Evolutionary conservation across 2,113 vertebrate species (phyloP), one percentile per base, ranked within the genome.

Genomic region (Pipa parva): DNA sequence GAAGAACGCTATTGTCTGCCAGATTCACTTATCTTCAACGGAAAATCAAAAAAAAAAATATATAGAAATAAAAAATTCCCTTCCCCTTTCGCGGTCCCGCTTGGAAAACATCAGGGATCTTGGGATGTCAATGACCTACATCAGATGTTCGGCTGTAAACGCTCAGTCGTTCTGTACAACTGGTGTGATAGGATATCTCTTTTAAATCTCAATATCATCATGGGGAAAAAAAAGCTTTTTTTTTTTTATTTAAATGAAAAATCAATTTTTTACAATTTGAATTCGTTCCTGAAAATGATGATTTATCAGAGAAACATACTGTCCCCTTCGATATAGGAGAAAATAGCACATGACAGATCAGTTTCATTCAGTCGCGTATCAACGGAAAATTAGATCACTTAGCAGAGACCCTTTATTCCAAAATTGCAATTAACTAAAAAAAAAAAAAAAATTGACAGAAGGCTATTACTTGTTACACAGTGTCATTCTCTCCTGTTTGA

Each of bases 101-200:
- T 79, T 37, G 54, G 75, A 71, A 76, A 77, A 72, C 74, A 71
- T 76, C 22, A 58, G 56, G 67, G 62, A 11, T n/a, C 36, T 10
- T 58, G 78, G 67, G 20, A 27, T 28, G 65, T 12, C n/a, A 66
- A 66, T 63, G 71, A 77, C 71, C 64, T 71, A 63, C 3, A 3
- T 71, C n/a, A 46, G 17, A 12, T 27, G 22, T 31, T 57, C 73
- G 72, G 57, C 63, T 72, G 61, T 36, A 36, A 36, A 36, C 15
- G 33, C 15, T 36, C 33, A 36, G 33, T 36, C 15, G 33, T 36
- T 36, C 6, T 36, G 10, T 7, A 9, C 10, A 13, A 12, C 33
- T 13, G 7, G 33, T 1, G 33, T 2, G 7, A 36, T 7, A 1
- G 33, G 33, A 36, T 36, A 36, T 36, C 33, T 36, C 15, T 36